Evolutionary conservation across 2,113 vertebrate genomes (phyloP).

Genomic region (Stictonetta naevosa): DNA sequence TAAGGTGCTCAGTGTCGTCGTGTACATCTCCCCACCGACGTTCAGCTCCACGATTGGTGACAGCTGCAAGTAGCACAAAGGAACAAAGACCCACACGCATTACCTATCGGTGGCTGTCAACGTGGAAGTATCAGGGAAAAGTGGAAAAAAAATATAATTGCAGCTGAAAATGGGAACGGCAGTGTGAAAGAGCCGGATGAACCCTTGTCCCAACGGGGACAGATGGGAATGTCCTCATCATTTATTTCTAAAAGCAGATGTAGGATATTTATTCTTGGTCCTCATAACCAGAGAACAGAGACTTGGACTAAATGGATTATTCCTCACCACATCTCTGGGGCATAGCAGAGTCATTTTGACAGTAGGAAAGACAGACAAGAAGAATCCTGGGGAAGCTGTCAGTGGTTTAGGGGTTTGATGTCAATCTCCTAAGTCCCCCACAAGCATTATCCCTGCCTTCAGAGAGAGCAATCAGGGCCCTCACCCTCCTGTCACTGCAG

Average conservation of each 20-base stretch:
- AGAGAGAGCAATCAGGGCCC: fast-evolving
- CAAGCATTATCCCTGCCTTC: not conserved
- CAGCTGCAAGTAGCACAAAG: conserved; percentile 51
- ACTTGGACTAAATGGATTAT: not conserved
- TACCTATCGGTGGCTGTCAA: not conserved
- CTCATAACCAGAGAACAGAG: not conserved
- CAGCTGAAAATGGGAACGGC: not conserved
- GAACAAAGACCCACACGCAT: not conserved
- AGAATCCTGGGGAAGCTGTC: not conserved
- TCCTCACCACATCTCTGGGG: not conserved
- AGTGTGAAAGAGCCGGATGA: fast-evolving
- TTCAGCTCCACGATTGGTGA: conserved; percentile 85
- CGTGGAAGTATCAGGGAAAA: not conserved
- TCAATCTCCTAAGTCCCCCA: not conserved
- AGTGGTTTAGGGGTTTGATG: not conserved
- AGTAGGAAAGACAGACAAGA: not conserved
- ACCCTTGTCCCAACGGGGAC: no score
- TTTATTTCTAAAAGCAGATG: not conserved
- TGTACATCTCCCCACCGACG: conserved; percentile 86
- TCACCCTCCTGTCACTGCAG: not conserved
- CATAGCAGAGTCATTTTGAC: fast-evolving
- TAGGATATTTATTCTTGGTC: not conserved
- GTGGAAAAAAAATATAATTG: no score
- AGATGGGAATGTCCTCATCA: not conserved
- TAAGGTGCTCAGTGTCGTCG: conserved; percentile 83